Evolutionary conservation across 92 coral and sea anemone species (phyloP).

Genomic region (Epizoanthus rinbou): DNA sequence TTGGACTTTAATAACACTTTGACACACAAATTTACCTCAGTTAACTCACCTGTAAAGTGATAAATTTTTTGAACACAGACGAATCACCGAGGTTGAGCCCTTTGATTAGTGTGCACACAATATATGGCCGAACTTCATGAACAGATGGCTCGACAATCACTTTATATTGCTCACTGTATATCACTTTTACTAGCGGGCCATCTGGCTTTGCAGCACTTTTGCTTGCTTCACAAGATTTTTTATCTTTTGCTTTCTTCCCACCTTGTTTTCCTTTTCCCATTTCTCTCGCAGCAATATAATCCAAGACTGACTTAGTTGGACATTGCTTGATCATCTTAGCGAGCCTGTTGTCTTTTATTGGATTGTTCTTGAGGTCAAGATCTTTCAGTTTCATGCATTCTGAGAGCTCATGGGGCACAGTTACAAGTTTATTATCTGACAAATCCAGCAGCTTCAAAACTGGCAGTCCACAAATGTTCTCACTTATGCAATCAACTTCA

Average conservation of each 20-base stretch:
- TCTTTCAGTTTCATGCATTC: conserved; percentile 88
- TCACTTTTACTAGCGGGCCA: conserved; percentile 68
- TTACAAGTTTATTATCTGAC: conserved; percentile 63
- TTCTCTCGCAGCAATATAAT: conserved; percentile 75
- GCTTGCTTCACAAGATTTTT: conserved; percentile 64
- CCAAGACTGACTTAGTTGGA: conserved; percentile 85
- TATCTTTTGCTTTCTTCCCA: conserved; percentile 75
- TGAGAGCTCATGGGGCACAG: conserved; percentile 72
- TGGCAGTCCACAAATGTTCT: conserved; percentile 60
- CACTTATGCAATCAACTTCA: conserved; percentile 52
- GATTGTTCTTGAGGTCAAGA: conserved; percentile 78
- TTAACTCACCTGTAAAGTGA: conserved; percentile 80
- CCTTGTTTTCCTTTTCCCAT: conserved; percentile 85
- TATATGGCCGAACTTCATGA: conserved; percentile 75
- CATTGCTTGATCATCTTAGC: conserved; percentile 86
- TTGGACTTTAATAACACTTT: too few relatives aligned
- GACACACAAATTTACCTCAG: too few relatives aligned
- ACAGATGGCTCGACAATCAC: conserved; percentile 72
- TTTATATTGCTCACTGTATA: conserved; percentile 71
- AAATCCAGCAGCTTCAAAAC: conserved; percentile 74
- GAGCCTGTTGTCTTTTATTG: conserved; percentile 79
- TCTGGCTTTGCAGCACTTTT: conserved; percentile 33
- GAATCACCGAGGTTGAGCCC: conserved; percentile 78
- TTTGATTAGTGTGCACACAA: conserved; percentile 86
- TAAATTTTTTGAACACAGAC: conserved; percentile 82